These are phyloP conservation scores for Brenthis hecate DNA, from an alignment of 2,888 invertebrate species.

Conservation along the genomic window DNA sequence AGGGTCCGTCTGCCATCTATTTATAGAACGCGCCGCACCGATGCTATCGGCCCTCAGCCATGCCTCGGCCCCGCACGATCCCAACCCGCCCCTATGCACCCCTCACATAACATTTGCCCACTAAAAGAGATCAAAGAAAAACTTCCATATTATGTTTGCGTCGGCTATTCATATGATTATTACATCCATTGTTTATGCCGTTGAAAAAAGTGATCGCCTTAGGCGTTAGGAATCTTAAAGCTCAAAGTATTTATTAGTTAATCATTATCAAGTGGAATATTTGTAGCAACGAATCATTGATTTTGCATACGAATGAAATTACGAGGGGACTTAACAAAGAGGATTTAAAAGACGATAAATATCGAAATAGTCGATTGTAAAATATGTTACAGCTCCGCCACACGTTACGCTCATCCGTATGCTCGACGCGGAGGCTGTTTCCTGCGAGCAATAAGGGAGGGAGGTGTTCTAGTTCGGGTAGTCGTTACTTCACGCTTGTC, in stretches of 20 bases:
- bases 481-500: constrained; percentile 50
- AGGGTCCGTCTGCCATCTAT: constrained; percentile 77
- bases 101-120: constrained; percentile 71
- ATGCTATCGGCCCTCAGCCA: constrained; percentile 69
- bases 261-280: constrained; percentile 58
- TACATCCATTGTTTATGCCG: constrained; percentile 73
- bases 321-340: constrained; percentile 22
- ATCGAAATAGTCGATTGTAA: constrained; percentile 43
- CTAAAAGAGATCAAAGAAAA: constrained; percentile 77
- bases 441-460: constrained; percentile 62
- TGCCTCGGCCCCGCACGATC: constrained; percentile 66
- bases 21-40: constrained; percentile 71
- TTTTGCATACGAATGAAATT: constrained; percentile 51
- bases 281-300: constrained; percentile 43
- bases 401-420: constrained; percentile 75
- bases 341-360: constrained; percentile 46
- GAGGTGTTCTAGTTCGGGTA: constrained; percentile 49
- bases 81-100: constrained; percentile 73
- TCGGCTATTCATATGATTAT: constrained; percentile 73
- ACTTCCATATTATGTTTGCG: constrained; percentile 70
- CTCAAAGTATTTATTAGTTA: constrained; percentile 57
- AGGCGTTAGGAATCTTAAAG: constrained; percentile 56
- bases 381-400: constrained; percentile 52
- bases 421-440: constrained; percentile 70
- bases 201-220: constrained; percentile 68